Conservation (phyloP, 1,140 invertebrate genomes). For the Macrotrachela quadricornifera region DNA sequence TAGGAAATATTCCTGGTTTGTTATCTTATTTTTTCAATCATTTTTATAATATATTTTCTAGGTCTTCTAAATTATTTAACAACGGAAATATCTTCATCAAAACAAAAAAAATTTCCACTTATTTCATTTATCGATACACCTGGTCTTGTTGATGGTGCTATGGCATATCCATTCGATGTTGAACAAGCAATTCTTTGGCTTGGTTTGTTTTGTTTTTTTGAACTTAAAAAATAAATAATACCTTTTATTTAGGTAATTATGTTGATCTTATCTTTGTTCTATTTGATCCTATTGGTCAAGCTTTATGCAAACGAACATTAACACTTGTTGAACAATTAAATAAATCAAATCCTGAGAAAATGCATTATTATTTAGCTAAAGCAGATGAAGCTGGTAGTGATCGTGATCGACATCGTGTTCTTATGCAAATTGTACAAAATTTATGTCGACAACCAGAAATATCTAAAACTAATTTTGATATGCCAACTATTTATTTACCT, state of each 20-base stretch:
- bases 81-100: constrained; percentile 40
- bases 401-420: constrained; percentile 37
- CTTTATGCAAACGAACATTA: constrained; percentile 39
- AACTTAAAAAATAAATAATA: not conserved
- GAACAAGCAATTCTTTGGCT: constrained; percentile 39
- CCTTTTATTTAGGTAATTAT: constrained; percentile 29
- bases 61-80: constrained; percentile 38
- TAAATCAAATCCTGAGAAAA: constrained; percentile 35
- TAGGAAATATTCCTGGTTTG: not conserved
- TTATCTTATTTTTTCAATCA: constrained; percentile 14
- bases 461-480: constrained; percentile 40
- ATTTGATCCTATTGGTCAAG: constrained; percentile 44
- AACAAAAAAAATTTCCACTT: constrained; percentile 39
- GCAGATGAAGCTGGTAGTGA: constrained; percentile 42
- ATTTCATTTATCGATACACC: constrained; percentile 44
- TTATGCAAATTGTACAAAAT: constrained; percentile 46
- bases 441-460: constrained; percentile 39
- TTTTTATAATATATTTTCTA: constrained; percentile 28
- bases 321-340: constrained; percentile 39
- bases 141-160: constrained; percentile 42
- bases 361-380: constrained; percentile 40
- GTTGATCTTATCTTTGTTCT: constrained; percentile 43
- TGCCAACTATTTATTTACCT: constrained; percentile 42
- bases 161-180: constrained; percentile 45
- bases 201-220: constrained; percentile 20